Conservation (phyloP, 2,797 vertebrate genomes). For the Helostoma temminkii region DNA sequence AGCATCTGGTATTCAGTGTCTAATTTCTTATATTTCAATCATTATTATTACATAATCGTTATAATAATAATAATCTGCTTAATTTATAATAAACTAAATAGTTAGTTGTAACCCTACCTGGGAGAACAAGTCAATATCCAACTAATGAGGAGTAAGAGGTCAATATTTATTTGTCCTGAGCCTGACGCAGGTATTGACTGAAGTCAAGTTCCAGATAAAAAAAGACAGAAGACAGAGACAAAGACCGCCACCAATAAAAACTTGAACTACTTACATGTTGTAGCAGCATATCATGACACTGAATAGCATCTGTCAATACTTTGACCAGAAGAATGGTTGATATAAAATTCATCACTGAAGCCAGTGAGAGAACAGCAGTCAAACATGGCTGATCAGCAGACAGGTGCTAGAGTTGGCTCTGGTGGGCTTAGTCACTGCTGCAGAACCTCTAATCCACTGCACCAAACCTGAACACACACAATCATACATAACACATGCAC, state of each 20-base stretch:
- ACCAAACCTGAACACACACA: slow-evolving; percentile 48
- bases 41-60: too few relatives aligned
- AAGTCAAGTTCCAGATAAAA: slow-evolving; percentile 5
- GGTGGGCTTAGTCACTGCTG: slow-evolving; percentile 62
- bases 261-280: slow-evolving; percentile 10
- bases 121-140: neutral
- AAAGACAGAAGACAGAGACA: slow-evolving; percentile 5
- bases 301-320: slow-evolving; percentile 2
- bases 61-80: neutral
- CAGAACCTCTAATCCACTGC: slow-evolving; percentile 67
- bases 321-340: neutral
- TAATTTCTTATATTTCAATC: too few relatives aligned
- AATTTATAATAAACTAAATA: neutral
- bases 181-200: neutral
- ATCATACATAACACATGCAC: slow-evolving; percentile 26
- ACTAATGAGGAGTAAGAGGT: neutral
- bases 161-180: neutral
- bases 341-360: slow-evolving; percentile 27
- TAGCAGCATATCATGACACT: slow-evolving; percentile 1
- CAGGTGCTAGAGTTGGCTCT: slow-evolving; percentile 47
- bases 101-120: too few relatives aligned
- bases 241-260: neutral
- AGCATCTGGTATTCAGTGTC: neutral
- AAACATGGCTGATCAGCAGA: slow-evolving; percentile 32
- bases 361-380: slow-evolving; percentile 7